These are phyloP conservation scores for Erinaceus europaeus DNA, from an alignment of 2,113 vertebrate species.

Conservation along the genomic window DNA sequence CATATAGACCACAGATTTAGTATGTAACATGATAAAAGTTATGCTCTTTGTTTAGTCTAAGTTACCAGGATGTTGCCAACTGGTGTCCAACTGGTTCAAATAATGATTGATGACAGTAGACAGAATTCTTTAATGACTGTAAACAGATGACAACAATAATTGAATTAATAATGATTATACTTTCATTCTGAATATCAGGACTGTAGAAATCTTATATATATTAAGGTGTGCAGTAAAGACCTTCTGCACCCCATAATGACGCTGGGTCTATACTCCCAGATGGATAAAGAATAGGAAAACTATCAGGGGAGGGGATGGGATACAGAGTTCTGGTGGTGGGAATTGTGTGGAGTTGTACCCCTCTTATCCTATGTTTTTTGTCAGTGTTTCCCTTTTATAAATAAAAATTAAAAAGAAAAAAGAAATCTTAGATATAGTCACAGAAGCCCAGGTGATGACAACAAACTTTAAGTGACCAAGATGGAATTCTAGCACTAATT, in stretches of 20 bases:
- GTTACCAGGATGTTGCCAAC: not conserved
- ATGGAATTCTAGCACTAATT: not conserved
- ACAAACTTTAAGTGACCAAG: not conserved
- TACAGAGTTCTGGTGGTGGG: no score
- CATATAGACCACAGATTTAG: not conserved
- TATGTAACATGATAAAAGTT: not conserved
- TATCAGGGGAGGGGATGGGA: no score
- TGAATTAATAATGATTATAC: not conserved
- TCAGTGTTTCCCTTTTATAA: no score
- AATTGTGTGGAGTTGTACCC: no score
- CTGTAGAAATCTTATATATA: not conserved
- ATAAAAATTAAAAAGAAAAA: no score
- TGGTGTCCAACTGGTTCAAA: not conserved
- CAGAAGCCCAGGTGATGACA: not conserved
- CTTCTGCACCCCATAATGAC: no score
- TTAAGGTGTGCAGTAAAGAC: no score
- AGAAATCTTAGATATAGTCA: no score
- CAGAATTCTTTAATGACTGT: no score
- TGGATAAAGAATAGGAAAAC: no score
- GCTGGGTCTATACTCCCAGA: no score
- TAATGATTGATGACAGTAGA: not conserved
- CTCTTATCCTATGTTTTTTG: no score
- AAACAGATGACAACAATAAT: not conserved
- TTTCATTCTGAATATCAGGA: not conserved
- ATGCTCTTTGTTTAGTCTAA: not conserved